These are phyloP conservation scores for Pseudopipra pipra DNA, from an alignment of 2,113 vertebrate species.

Conservation along the genomic window DNA sequence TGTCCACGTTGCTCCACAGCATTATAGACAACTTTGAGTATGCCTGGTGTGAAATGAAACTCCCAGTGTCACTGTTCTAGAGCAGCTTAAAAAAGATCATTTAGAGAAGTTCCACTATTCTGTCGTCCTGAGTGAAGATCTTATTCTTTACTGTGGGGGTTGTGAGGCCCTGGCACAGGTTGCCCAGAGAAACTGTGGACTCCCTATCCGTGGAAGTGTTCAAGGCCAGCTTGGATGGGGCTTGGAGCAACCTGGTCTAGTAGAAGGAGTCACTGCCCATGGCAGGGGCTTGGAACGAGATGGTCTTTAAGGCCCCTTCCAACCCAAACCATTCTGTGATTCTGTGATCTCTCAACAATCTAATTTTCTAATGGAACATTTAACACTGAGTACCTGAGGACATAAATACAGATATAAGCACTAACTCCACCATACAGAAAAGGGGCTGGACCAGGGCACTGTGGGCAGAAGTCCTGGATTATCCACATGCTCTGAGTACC, in stretches of 20 bases:
- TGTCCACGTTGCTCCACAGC: not conserved
- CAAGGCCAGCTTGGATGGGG: not conserved
- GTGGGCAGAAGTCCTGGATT: not conserved
- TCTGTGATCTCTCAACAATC: not conserved
- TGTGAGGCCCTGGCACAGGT: not conserved
- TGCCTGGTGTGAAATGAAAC: not conserved
- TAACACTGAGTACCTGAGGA: not conserved
- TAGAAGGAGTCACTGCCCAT: not conserved
- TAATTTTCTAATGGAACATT: not conserved
- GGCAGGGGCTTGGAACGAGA: not conserved
- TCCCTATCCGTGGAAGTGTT: not conserved
- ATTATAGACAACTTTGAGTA: accelerated
- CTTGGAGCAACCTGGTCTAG: not conserved
- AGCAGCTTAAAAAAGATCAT: not conserved
- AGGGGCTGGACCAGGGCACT: not conserved
- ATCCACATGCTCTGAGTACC: not conserved
- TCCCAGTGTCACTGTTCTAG: not conserved
- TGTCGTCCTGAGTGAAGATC: not conserved
- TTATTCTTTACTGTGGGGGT: not conserved
- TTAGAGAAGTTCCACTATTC: not conserved
- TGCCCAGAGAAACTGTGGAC: not conserved
- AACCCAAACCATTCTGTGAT: not conserved
- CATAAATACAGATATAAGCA: not conserved
- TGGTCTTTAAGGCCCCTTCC: not conserved
- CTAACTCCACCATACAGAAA: not conserved